phyloP scores from a whole-genome alignment of 2,113 vertebrate genomes.

The Paramormyrops kingsleyae region DNA sequence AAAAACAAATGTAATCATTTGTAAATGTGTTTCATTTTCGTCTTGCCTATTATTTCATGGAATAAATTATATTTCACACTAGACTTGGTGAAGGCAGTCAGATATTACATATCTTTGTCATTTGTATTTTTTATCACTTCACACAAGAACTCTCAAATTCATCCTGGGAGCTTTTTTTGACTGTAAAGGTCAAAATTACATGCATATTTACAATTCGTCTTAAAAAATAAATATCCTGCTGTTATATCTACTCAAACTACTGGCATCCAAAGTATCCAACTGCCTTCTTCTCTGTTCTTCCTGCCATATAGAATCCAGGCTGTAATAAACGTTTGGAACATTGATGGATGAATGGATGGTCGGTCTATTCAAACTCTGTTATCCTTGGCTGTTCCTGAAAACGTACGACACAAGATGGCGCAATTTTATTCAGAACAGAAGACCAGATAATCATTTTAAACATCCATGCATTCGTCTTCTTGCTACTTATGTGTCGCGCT shows the following conservation, averaged over 20 bases:
- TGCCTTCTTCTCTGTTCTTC: no score
- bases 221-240: neutral
- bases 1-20: conserved; percentile 66
- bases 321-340: neutral
- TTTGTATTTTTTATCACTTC: neutral
- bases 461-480: neutral
- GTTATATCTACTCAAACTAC: neutral
- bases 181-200: neutral
- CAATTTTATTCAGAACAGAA: neutral
- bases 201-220: neutral
- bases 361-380: neutral
- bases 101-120: neutral
- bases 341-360: neutral
- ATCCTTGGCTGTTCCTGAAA: neutral
- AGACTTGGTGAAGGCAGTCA: neutral
- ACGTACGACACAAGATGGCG: neutral
- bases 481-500: neutral
- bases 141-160: neutral
- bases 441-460: neutral
- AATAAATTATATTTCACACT: neutral
- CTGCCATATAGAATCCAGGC: neutral
- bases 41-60: conserved; percentile 7
- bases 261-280: neutral
- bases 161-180: neutral
- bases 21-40: conserved; percentile 35